Conservation (phyloP, 2,113 vertebrate species). For the Nesogale talazaci region DNA sequence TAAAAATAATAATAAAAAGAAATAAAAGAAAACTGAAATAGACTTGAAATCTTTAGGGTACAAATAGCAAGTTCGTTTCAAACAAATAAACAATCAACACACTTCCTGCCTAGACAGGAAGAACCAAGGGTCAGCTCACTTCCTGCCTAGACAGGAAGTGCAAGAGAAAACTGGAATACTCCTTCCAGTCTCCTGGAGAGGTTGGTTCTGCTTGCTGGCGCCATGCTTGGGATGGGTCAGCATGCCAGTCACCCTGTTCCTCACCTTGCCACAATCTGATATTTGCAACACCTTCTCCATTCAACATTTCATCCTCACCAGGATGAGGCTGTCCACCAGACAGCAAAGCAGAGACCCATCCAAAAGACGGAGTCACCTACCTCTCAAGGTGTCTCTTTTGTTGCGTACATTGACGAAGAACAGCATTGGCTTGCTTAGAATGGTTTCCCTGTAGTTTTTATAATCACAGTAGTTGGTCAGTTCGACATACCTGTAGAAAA, state of each 20-base stretch:
- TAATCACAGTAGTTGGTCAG: slow-evolving; percentile 77
- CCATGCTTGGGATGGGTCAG: not conserved
- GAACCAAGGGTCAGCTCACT: not conserved
- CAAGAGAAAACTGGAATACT: not conserved
- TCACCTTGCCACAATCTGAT: not conserved
- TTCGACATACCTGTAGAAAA: slow-evolving; percentile 68
- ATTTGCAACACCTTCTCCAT: not conserved
- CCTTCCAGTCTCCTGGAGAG: not conserved
- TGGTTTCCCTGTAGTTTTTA: slow-evolving; percentile 79
- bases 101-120: not conserved
- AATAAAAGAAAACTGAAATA: too few species aligned
- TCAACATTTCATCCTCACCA: not conserved
- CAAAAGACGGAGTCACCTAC: not conserved
- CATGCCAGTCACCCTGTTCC: not conserved
- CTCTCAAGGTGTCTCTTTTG: slow-evolving; percentile 59
- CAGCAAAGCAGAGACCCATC: not conserved
- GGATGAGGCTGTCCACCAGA: too few species aligned
- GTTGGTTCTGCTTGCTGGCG: not conserved
- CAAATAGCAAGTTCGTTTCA: too few species aligned
- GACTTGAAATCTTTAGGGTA: too few species aligned
- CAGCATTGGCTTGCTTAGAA: slow-evolving; percentile 78
- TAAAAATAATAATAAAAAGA: too few species aligned
- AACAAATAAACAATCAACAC: too few species aligned
- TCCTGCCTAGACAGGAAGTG: slow-evolving; percentile 7
- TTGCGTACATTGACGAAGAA: slow-evolving; percentile 79